Conservation (phyloP, 2,113 vertebrate species). For the Tyrannus savana region DNA sequence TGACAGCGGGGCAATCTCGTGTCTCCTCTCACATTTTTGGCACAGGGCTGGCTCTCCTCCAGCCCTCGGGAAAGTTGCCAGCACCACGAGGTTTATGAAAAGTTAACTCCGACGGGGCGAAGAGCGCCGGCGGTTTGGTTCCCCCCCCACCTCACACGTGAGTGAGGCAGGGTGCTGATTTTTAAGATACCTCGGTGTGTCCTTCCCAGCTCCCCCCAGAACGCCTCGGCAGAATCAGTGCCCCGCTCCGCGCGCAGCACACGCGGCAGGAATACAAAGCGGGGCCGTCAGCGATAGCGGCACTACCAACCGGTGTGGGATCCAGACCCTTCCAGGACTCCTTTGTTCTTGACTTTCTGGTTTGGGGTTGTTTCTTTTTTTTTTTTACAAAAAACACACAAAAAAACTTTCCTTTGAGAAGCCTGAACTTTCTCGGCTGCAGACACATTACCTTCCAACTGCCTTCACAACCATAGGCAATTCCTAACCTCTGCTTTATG, state of each 20-base stretch:
- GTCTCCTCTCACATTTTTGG: not conserved
- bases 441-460: not conserved
- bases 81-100: not conserved
- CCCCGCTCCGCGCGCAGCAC: not conserved
- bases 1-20: not conserved
- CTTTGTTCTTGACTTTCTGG: conserved; percentile 56
- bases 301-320: not conserved
- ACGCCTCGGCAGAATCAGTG: not conserved
- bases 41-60: not conserved
- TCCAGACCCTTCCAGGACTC: conserved; percentile 41
- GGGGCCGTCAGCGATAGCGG: not conserved
- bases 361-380: not conserved
- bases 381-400: not conserved
- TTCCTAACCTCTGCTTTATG: conserved; percentile 60
- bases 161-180: not conserved
- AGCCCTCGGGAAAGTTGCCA: conserved; percentile 17
- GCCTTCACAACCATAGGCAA: not conserved
- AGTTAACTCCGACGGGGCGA: not conserved
- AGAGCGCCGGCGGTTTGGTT: not conserved
- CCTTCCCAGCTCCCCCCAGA: not conserved
- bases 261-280: conserved; percentile 9
- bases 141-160: accelerated
- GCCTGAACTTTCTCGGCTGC: conserved; percentile 39
- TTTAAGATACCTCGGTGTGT: not conserved
- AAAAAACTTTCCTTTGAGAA: conserved; percentile 3